Percentiles rank a stretch among this genome's conserved stretches.
These are phyloP conservation scores for Marmota monax DNA, from an alignment of 2,113 vertebrate genomes.

Conservation along the genomic window DNA sequence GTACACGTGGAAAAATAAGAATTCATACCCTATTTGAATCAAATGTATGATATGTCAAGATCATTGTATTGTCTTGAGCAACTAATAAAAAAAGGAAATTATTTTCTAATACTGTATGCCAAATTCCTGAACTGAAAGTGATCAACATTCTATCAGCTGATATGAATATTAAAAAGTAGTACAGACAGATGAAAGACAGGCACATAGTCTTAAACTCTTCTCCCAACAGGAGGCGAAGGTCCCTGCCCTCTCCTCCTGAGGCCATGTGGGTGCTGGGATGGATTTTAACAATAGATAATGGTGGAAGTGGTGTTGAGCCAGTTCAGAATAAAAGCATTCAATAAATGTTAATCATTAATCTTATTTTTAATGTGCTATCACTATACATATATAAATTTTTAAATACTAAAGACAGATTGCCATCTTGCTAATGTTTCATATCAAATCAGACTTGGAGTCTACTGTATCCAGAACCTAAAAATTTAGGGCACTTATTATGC, in stretches of 20 bases:
- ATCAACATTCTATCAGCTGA: not conserved
- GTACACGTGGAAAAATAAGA: too few species aligned
- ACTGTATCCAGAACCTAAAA: not conserved
- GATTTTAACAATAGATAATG: not conserved
- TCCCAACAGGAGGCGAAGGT: fast-evolving
- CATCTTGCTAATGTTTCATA: not conserved
- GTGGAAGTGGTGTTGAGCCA: not conserved
- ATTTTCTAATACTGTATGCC: not conserved
- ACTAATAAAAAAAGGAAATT: not conserved
- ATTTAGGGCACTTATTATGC: not conserved
- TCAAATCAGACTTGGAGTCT: not conserved
- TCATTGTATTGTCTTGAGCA: too few species aligned
- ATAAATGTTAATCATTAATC: not conserved
- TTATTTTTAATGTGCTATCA: not conserved
- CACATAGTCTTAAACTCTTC: not conserved
- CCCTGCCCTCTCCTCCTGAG: not conserved
- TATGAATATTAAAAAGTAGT: not conserved
- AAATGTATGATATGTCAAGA: too few species aligned
- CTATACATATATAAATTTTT: not conserved
- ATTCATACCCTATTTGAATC: too few species aligned
- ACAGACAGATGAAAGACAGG: not conserved
- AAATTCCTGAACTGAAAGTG: not conserved
- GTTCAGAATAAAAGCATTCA: not conserved
- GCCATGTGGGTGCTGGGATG: fast-evolving
- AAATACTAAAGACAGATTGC: not conserved